Evolutionary conservation across 2,797 vertebrate genomes (phyloP), one percentile per base, ranked within the genome.

Genomic region (Rhabdophis nuchalis): DNA sequence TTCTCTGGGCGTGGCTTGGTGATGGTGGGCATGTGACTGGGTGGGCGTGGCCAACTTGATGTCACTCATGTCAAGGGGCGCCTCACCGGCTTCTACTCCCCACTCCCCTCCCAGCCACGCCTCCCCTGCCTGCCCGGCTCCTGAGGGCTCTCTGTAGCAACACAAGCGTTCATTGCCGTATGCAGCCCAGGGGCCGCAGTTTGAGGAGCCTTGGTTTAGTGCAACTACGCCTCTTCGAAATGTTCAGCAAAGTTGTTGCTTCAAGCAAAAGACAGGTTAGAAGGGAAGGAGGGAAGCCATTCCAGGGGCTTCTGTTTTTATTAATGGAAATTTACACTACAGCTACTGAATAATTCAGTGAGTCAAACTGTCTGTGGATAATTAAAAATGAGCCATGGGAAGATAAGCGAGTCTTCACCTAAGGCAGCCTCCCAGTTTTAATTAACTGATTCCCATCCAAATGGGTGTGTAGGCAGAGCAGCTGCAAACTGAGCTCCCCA

Each of bases 291-390:
- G 46, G 16, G 12, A 92, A 54, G 41, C 32, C 93, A 32, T 23
- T 94, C 9, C 85, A 93, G 50, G 53, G 64, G 13, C 32, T 94
- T 57, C 14, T 91, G 92, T 85, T 94, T 95, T 95, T 93, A 72
- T 95, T 95, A 96, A 93, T 93, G 89, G 13, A 1, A 0, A 91
- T 93, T 53, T 91, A 91, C 85, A 58, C 58, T 72, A 46, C 10
- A 56, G 13, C 18, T 95, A 92, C 89, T 96, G 89, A 97, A 95
- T 92, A 93, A 96, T 94, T 95, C 89, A 95, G 29, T 93, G 86
- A 91, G 90, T 93, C 94, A 95, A 94, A 95, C 92, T 92, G 32
- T 52, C 93, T 89, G 72, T 92, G 91, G 94, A 95, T 96, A 94
- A 96, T 95, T 95, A 90, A 96, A 91, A 96, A 91, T 41, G 54